phyloP scores from a whole-genome alignment of 1,140 invertebrate species.

The Rhyzopertha dominica region DNA sequence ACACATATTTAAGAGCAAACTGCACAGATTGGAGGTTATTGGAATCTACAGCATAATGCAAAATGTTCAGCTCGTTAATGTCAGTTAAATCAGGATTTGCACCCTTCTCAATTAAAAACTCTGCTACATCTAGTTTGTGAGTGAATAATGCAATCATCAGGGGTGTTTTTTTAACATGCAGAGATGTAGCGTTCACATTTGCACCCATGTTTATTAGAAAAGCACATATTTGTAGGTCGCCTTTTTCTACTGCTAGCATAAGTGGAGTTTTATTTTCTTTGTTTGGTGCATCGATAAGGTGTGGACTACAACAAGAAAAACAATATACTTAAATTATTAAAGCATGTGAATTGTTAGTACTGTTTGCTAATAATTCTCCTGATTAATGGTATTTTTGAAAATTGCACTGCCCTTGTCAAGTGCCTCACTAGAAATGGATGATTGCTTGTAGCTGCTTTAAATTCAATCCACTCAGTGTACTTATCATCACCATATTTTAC shows the following conservation, averaged over 20 bases:
- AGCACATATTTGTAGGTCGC: conserved; percentile 26
- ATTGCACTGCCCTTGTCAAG: conserved; percentile 29
- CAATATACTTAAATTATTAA: conserved; percentile 8
- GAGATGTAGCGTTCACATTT: conserved; percentile 27
- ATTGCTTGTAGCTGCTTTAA: conserved; percentile 30
- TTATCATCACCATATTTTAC: conserved; percentile 1
- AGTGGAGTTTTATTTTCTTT: conserved; percentile 36
- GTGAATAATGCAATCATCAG: conserved; percentile 33
- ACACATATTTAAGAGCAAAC: conserved; percentile 43
- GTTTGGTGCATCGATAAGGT: conserved; percentile 32
- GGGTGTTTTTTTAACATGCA: conserved; percentile 26
- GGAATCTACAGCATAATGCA: conserved; percentile 52
- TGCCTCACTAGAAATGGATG: conserved; percentile 30
- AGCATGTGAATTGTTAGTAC: conserved; percentile 6
- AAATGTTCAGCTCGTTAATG: conserved; percentile 43
- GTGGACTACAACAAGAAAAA: conserved; percentile 27
- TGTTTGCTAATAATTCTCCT: conserved; percentile 27
- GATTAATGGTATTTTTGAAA: conserved; percentile 26
- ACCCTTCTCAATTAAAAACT: conserved; percentile 46
- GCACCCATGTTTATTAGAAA: conserved; percentile 32
- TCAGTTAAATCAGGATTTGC: conserved; percentile 41
- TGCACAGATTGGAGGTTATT: conserved; percentile 42
- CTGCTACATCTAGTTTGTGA: conserved; percentile 34
- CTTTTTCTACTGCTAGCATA: conserved; percentile 25
- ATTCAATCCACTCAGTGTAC: conserved; percentile 24